These are phyloP conservation scores for Euzetes globulus DNA, from an alignment of 2,888 invertebrate genomes.

Conservation along the genomic window DNA sequence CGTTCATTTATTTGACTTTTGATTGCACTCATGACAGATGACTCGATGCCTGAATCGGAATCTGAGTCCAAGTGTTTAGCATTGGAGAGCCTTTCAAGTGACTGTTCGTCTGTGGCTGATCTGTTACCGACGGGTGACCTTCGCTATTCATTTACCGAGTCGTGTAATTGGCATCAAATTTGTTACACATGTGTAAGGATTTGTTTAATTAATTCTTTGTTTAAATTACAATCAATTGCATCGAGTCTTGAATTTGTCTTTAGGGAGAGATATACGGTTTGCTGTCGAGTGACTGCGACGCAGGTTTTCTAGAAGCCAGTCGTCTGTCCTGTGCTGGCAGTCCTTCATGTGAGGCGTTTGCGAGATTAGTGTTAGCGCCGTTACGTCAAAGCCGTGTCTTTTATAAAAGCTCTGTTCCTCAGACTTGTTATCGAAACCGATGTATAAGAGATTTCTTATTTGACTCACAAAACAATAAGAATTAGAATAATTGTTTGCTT, in stretches of 20 bases:
- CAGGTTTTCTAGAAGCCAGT: constrained; percentile 40
- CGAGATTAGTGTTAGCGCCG: constrained; percentile 38
- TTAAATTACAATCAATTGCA: background rate
- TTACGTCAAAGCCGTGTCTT: constrained; percentile 40
- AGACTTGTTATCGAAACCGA: constrained; percentile 38
- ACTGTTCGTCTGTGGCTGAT: constrained; percentile 39
- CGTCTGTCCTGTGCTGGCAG: constrained; percentile 39
- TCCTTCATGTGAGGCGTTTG: constrained; percentile 39
- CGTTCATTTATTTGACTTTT: background rate
- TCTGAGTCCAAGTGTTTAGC: constrained; percentile 37
- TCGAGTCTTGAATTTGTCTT: constrained; percentile 3
- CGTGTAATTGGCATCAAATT: constrained; percentile 43
- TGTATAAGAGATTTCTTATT: constrained; percentile 39
- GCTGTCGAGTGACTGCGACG: constrained; percentile 40
- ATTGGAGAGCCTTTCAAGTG: constrained; percentile 38
- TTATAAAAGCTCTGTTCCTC: constrained; percentile 40
- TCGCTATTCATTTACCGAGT: constrained; percentile 34
- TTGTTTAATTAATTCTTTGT: background rate
- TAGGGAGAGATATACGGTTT: constrained; percentile 41
- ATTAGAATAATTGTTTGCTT: background rate
- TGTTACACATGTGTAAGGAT: constrained; percentile 42
- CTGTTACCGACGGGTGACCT: constrained; percentile 37
- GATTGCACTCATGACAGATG: background rate
- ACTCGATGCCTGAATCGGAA: background rate
- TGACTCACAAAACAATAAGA: background rate